Base-by-base conservation (phyloP, 2,888 invertebrate genomes). In the Adineta ricciae region DNA sequence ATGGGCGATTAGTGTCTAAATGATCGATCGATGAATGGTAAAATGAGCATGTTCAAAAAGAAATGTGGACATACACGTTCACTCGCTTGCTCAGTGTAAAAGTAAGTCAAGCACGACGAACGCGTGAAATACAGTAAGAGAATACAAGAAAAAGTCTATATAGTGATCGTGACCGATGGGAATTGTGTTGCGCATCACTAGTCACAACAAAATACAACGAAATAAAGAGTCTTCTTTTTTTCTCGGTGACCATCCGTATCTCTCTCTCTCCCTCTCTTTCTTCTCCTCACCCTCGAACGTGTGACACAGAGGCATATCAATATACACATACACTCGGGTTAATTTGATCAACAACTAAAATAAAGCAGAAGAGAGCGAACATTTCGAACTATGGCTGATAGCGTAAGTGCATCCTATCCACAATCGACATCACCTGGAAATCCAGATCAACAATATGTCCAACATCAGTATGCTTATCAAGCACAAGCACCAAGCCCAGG, bases 381-480 rank as follows among this genome's bases (percentile, higher is more conserved):
- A 41, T 41, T 24, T 41, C n/a, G 38, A 41, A 24, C 41, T 41
- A 78, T 78, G 78, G 78, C 78, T 41, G 78, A 78, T 41, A 41
- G 36, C 11, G 78, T 78, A 24, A 14, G 38, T 78, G 41, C 41
- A 38, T 19, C 41, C 8, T 78, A 78, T 78, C 78, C 78, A 41
- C 21, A 36, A 41, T 41, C 41, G 38, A n/a, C 78, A 41, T 78
- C 78, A 41, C 78, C 78, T 41, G 78, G 78, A 41, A 41, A 41
- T 78, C 78, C 38, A 24, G 78, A 78, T 36, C 78, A 78, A 78
- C 41, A 38, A 38, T 78, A 78, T 78, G 41, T 38, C 41, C 78
- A 78, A 41, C 78, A 78, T 38, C 78, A 78, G 11, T 78, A 78
- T 41, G 14, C 41, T 41, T 78, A 78, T 78, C 78, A 78, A 78